Evolutionary conservation across 2,797 vertebrate genomes (phyloP).

Genomic region (Lacerta viridis): DNA sequence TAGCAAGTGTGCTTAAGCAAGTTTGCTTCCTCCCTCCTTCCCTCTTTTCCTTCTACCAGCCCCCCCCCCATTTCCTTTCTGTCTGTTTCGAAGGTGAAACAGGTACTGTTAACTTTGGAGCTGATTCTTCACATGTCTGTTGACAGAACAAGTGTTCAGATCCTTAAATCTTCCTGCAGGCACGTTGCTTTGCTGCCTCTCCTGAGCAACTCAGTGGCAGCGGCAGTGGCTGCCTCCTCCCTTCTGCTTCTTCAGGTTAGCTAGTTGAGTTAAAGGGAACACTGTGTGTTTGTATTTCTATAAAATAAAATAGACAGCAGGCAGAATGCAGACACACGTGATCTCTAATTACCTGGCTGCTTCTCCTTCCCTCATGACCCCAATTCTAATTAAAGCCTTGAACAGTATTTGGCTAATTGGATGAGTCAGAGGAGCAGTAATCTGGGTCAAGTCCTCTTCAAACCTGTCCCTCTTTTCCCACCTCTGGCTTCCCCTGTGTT

Average conservation of each 20-base stretch:
- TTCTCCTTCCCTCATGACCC: conserved; percentile 44
- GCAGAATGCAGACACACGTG: rapidly evolving
- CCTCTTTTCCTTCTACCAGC: neutral
- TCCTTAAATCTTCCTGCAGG: neutral
- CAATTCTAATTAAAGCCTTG: conserved; percentile 2
- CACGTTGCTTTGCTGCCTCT: neutral
- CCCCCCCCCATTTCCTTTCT: neutral
- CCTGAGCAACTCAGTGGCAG: rapidly evolving
- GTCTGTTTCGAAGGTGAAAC: rapidly evolving
- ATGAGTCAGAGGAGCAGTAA: conserved; percentile 43
- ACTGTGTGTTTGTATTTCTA: rapidly evolving
- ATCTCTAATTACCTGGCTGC: rapidly evolving
- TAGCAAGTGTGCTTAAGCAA: neutral
- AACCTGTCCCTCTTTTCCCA: neutral
- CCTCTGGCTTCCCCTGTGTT: rapidly evolving
- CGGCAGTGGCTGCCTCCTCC: rapidly evolving
- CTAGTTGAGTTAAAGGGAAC: rapidly evolving
- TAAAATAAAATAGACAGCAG: rapidly evolving
- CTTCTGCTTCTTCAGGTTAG: neutral
- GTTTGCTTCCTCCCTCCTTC: too few relatives aligned
- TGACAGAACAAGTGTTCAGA: rapidly evolving
- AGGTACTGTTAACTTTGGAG: rapidly evolving
- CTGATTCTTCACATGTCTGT: neutral
- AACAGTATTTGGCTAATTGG: conserved; percentile 57
- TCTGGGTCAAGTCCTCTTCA: conserved; percentile 52